A percentile compares a stretch with the other conserved stretches of the same genome.
Conservation (phyloP, 2,797 vertebrate genomes). For the Tauraco hartlaubi region DNA sequence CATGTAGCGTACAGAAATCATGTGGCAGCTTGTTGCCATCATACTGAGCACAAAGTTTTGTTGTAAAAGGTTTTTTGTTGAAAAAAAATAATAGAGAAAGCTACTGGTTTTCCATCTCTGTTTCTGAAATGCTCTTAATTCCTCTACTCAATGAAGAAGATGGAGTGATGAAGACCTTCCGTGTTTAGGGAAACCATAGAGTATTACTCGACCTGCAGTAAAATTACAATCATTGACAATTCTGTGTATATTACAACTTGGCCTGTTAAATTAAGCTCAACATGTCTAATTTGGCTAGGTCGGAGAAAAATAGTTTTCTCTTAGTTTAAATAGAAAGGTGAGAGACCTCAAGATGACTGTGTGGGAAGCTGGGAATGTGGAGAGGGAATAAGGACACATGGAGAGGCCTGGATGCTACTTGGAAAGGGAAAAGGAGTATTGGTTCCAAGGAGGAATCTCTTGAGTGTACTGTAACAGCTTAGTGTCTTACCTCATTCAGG, state of each 20-base stretch:
- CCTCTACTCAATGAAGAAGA: background rate
- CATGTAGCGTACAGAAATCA: background rate
- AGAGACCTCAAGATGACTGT: background rate
- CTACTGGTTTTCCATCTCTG: background rate
- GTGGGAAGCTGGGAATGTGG: background rate
- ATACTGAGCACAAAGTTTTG: background rate
- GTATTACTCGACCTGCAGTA: background rate
- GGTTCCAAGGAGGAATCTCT: background rate
- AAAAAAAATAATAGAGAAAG: background rate
- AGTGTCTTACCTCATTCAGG: background rate
- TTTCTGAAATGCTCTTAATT: background rate
- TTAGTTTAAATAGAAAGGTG: background rate
- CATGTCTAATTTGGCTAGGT: background rate
- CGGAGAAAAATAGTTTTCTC: background rate
- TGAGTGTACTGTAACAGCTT: background rate
- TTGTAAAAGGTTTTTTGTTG: background rate
- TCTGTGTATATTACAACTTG: background rate
- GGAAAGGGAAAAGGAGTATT: background rate
- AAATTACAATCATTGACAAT: background rate
- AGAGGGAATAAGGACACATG: rapidly evolving
- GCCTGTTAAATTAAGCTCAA: background rate
- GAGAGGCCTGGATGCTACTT: background rate
- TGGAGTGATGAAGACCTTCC: background rate
- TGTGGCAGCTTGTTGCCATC: background rate
- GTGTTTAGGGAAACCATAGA: background rate